A percentile compares a stretch with the other conserved stretches of the same genome.
phyloP scores from a whole-genome alignment of 92 coral and sea anemone genomes.

The Muricea muricata region DNA sequence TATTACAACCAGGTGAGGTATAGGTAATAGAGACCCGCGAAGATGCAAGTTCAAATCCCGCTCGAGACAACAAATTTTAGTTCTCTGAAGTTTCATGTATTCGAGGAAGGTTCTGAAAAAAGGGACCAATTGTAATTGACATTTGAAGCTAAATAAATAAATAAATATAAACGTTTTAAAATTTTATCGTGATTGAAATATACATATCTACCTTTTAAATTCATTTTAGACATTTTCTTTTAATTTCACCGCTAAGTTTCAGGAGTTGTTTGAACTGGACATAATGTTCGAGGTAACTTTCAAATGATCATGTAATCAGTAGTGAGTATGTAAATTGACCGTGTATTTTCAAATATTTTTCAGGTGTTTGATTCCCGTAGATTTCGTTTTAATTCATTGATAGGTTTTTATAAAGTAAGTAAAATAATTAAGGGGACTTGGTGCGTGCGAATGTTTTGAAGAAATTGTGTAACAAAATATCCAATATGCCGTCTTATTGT shows the following conservation, averaged over 20 bases:
- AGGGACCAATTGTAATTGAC: too few species aligned
- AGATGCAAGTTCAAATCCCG: too few species aligned
- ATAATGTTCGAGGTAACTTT: constrained; percentile 70
- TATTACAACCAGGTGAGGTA: constrained; percentile 90
- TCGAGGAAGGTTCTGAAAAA: too few species aligned
- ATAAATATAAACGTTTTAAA: too few species aligned
- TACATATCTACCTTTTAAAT: not conserved
- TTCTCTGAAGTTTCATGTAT: too few species aligned
- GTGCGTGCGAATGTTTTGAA: too few species aligned
- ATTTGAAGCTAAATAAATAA: too few species aligned
- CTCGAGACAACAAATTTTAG: too few species aligned
- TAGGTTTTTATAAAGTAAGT: constrained; percentile 78
- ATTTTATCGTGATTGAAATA: not conserved
- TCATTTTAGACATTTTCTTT: constrained; percentile 81
- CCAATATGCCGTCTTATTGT: not conserved
- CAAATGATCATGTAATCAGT: not conserved
- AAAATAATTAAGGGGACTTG: too few species aligned
- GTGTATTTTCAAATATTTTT: not conserved
- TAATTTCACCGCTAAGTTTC: constrained; percentile 62
- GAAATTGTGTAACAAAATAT: not conserved
- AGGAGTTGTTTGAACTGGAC: constrained; percentile 69
- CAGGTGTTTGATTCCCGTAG: constrained; percentile 66
- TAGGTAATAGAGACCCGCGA: too few species aligned
- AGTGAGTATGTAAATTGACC: not conserved
- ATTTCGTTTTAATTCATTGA: constrained; percentile 72